Evolutionary conservation across 1,140 invertebrate genomes (phyloP), one percentile per base, ranked within the genome.

Genomic region (Brachionus calyciflorus): DNA sequence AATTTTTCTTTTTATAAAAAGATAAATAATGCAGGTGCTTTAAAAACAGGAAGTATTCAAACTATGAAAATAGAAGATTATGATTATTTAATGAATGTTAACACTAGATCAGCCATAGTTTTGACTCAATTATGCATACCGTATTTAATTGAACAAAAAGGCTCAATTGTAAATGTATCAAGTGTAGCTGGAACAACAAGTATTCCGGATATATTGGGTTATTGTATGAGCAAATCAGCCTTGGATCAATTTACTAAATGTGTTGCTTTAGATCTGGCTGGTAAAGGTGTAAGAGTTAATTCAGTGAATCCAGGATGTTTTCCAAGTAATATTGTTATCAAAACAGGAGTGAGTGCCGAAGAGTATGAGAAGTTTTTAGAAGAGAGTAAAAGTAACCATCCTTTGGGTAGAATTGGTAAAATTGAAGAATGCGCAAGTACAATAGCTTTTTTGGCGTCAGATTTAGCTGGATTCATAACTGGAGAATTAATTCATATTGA

Each of bases 1-100:
- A n/a, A n/a, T n/a, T n/a, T n/a, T n/a, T n/a, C n/a, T n/a, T n/a
- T n/a, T n/a, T n/a, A n/a, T n/a, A n/a, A n/a, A n/a, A n/a, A n/a
- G n/a, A n/a, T n/a, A n/a, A 96, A 96, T 83, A 93, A 91, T 87
- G 93, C 93, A 44, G 93, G 93, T 2, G 90, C 92, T 76, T 82
- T 96, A 21, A 91, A 91, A 81, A 86, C 82, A 57, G 93, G 93
- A 49, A 87, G 86, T 6, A 93, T 95, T 80, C 92, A 95, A 85
- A 91, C 88, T 77, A 93, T 92, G 0, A 89, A 87, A 44, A 82
- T 95, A 78, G 89, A 90, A 51, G 91, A 93, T 79, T 95, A 90
- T 83, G 93, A 96, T 80, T 83, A 89, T 65, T 80, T 93, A 0
- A 92, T 95, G 86, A 91, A 91, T 80, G 88, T 90, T 9, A 96